Base-by-base conservation (phyloP, 2,113 vertebrate genomes). In the Otocyon megalotis region DNA sequence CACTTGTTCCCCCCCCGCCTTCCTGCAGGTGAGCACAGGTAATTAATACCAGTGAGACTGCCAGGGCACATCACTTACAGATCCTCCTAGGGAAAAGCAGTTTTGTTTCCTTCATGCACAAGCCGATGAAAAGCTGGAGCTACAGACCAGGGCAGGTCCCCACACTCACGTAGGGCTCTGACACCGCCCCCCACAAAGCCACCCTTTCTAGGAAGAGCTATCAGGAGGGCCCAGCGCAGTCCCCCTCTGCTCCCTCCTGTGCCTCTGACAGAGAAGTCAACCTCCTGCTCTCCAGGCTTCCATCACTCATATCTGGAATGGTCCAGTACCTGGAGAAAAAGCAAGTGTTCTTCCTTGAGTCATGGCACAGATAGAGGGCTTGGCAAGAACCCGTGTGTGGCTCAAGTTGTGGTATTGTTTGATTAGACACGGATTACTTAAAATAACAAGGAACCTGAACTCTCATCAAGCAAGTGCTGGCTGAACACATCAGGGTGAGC, bases 361-460 rank as follows among this genome's bases (percentile, higher is more conserved):
- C 37, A 80, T 0, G 0, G 74, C 50, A 35, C 30, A 67, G 79
- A 85, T 24, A 28, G 91, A 89, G 26, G 9, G 63, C 54, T 92
- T 94, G 76, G 69, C 80, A 93, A 43, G 32, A 56, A 37, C 30
- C 54, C 5, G 56, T 32, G 12, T 0, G 20, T 2, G n/a, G 84
- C 54, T 89, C 90, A 63, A 32, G 76, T 7, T 28, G 54, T 80
- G 43, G 3, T 50, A 12, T 16, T 62, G n/a, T 82, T 86, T 62
- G 35, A 90, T 67, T 62, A 83, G 71, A 93, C 67, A 81, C 2
- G 22, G 43, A 83, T 72, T 65, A 82, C 37, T 95, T 71, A 79
- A 62, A 93, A 76, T 80, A 83, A 96, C 53, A 69, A 81, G 83
- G 35, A n/a, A 63, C 32, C 32, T 58, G 15, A 63, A 19, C 17